A percentile compares a stretch with the other conserved stretches of the same genome.
These are phyloP conservation scores for Oncorhynchus masou DNA, from an alignment of 2,113 vertebrate genomes.

Conservation along the genomic window DNA sequence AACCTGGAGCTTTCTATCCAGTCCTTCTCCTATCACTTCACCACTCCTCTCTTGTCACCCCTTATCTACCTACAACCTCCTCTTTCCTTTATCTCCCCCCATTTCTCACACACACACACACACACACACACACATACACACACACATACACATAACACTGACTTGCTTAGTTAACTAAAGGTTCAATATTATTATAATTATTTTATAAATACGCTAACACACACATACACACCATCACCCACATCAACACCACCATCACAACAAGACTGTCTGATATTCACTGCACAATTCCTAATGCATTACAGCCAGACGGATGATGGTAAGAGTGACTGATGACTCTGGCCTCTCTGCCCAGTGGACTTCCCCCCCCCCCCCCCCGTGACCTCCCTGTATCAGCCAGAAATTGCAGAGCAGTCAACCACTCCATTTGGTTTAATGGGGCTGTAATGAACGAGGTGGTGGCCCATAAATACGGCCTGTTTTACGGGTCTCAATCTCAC, in stretches of 20 bases:
- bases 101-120: not conserved
- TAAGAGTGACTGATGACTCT: not conserved
- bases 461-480: conserved; percentile 50
- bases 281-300: too few species aligned
- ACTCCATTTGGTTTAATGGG: conserved; percentile 58
- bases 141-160: too few species aligned
- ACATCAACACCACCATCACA: not conserved
- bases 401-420: conserved; percentile 38
- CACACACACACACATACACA: not conserved
- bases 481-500: conserved; percentile 43
- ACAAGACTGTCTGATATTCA: too few species aligned
- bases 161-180: too few species aligned
- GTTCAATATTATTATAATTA: too few species aligned
- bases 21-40: not conserved
- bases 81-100: not conserved
- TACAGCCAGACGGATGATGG: too few species aligned
- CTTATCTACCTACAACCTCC: not conserved
- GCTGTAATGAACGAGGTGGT: conserved; percentile 49
- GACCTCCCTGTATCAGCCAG: conserved; percentile 31
- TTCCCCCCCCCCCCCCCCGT: not conserved
- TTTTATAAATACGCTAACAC: not conserved
- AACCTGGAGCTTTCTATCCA: not conserved
- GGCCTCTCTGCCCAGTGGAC: not conserved
- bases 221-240: not conserved
- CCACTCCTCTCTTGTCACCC: not conserved